Base-by-base conservation (phyloP, 2,797 vertebrate genomes). In the Natrix natrix region DNA sequence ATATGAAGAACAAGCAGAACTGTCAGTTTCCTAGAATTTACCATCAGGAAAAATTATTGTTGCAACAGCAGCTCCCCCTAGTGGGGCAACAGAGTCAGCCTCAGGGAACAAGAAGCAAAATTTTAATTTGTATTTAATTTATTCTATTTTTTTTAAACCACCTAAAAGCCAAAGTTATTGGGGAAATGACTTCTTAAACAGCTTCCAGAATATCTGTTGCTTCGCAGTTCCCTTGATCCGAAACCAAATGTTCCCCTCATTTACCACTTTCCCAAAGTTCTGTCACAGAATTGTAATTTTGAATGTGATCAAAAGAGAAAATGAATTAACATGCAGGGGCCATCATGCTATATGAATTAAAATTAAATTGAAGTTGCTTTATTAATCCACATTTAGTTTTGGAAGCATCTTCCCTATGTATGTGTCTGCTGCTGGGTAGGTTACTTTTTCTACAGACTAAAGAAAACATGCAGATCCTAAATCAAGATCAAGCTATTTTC, bases 61-160 rank as follows among this genome's bases (percentile, higher is more conserved):
- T 89, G 87, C 59, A 5, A 69, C 92, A 91, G 86, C 87, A 91
- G 93, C 93, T 89, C 93, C 93, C 93, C 69, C 93, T 89, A 88
- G 90, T 89, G 90, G 90, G 93, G n/a, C 83, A 91, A 8, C 48
- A n/a, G n/a, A 93, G 56, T 24, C 16, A 89, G n/a, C 8, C 37
- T 11, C 48, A 86, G 54, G 61, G 11, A 26, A 56, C 3, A 74
- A 28, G 22, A 48, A 37, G 10, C 20, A 48, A 83, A 48, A 22
- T 83, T 22, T 83, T 83, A 48, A 83, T 43, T 83, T 83, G 43
- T 48, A 22, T 43, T 78, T 78, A 22, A 43, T 48, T 22, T 78
- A 12, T 83, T 83, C 1, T 22, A 43, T 83, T 78, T 69, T 56
- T n/a, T 78, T 20, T 37, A 37, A 78, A 43, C 8, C 20, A 22